A percentile compares a stretch with the other conserved stretches of the same genome.
Evolutionary conservation across 1,140 invertebrate species (phyloP).

Genomic region (Caerostris extrusa): DNA sequence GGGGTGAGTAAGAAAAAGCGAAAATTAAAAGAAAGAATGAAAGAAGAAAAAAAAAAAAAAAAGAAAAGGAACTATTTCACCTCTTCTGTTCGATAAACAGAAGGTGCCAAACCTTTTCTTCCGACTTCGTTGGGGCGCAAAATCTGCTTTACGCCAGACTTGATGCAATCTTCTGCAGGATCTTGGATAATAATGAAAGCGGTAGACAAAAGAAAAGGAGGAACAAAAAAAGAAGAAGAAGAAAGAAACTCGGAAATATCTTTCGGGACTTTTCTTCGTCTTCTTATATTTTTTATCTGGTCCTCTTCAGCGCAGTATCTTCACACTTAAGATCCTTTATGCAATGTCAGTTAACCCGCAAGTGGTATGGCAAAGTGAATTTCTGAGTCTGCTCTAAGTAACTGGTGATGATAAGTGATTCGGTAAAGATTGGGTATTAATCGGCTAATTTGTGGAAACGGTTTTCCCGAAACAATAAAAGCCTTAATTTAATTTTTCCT

Average conservation of each 20-base stretch:
- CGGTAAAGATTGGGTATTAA: not conserved
- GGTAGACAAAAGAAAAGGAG: not conserved
- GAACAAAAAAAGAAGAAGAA: not conserved
- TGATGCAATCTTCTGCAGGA: conserved; percentile 22
- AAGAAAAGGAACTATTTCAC: not conserved
- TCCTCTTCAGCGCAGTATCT: too few relatives aligned
- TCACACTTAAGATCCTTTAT: too few relatives aligned
- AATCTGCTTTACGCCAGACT: conserved; percentile 46
- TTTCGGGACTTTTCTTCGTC: not conserved
- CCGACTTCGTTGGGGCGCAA: not conserved
- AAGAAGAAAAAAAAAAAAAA: not conserved
- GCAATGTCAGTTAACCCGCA: too few relatives aligned
- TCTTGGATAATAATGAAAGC: conserved; percentile 34
- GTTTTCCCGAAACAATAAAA: too few relatives aligned
- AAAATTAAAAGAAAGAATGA: not conserved
- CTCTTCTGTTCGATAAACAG: not conserved
- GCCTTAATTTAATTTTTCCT: too few relatives aligned
- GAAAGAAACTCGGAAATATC: conserved; percentile 16
- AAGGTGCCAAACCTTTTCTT: not conserved
- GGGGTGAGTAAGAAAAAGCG: not conserved
- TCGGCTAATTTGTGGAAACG: not conserved
- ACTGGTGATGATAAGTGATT: conserved; percentile 39
- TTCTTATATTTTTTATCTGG: too few relatives aligned
- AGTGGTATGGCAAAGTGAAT: too few relatives aligned
- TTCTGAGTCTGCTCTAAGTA: not conserved